These are phyloP conservation scores for Drosophila koepferae DNA, from an alignment of 2,888 invertebrate species.

Conservation along the genomic window DNA sequence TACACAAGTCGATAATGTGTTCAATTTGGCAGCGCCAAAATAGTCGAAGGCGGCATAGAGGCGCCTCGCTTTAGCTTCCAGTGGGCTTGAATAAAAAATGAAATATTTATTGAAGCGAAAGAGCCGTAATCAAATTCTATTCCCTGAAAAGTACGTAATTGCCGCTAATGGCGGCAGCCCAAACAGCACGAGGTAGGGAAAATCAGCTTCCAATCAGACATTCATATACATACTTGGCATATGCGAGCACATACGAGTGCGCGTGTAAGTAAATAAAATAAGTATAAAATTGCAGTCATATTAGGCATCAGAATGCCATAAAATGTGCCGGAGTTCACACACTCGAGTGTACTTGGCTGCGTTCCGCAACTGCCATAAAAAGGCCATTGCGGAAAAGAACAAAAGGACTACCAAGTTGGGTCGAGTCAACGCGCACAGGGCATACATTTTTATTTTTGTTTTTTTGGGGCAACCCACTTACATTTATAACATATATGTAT, in stretches of 20 bases:
- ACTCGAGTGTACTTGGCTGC: slow-evolving; percentile 69
- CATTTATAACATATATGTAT: slow-evolving; percentile 11
- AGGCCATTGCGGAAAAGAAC: slow-evolving; percentile 25
- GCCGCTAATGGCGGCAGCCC: slow-evolving; percentile 61
- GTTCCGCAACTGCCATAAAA: slow-evolving; percentile 54
- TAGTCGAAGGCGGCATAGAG: slow-evolving; percentile 8
- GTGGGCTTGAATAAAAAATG: slow-evolving; percentile 47
- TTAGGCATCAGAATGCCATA: slow-evolving; percentile 77
- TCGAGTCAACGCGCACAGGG: slow-evolving; percentile 21
- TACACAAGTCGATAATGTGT: slow-evolving; percentile 45
- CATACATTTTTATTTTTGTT: slow-evolving; percentile 17
- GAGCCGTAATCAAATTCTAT: slow-evolving; percentile 65
- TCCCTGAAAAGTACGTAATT: slow-evolving; percentile 64
- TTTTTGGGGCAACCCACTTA: slow-evolving; percentile 7
- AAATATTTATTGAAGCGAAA: slow-evolving; percentile 47
- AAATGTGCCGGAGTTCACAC: slow-evolving; percentile 66
- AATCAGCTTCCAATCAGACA: slow-evolving; percentile 55
- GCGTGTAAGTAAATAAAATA: slow-evolving; percentile 71
- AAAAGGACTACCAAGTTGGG: slow-evolving; percentile 19
- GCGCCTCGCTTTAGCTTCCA: slow-evolving; percentile 12
- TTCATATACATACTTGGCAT: slow-evolving; percentile 36
- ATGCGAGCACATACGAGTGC: slow-evolving; percentile 10
- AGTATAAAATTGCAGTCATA: slow-evolving; percentile 73
- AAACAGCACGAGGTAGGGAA: background rate
- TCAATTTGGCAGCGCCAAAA: slow-evolving; percentile 29